Conservation (phyloP, 2,797 vertebrate species). For the Esox masquinongy region DNA sequence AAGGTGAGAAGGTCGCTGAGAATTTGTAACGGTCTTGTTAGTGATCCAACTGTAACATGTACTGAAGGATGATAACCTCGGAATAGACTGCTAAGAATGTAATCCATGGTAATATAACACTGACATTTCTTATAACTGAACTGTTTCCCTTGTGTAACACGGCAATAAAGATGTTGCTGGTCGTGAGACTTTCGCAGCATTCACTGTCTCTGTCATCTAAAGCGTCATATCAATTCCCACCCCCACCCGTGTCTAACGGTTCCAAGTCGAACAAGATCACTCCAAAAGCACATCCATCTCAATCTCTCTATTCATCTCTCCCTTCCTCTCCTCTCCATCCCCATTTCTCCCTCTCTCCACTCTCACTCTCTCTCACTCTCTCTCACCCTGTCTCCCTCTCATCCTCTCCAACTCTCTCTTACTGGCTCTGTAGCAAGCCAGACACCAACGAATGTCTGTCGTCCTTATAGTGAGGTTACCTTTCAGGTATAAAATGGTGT, state of each 20-base stretch:
- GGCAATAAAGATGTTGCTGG: neutral
- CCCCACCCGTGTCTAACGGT: neutral
- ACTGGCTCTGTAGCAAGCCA: neutral
- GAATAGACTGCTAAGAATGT: neutral
- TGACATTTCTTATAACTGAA: neutral
- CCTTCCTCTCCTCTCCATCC: slow-evolving; percentile 9
- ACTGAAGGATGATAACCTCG: neutral
- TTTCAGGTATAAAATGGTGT: slow-evolving; percentile 58
- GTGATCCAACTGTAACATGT: neutral
- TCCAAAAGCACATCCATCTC: neutral
- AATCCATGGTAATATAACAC: neutral
- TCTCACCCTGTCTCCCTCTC: neutral
- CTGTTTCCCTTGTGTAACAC: neutral
- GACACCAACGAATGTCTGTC: slow-evolving; percentile 12
- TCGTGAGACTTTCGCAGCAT: neutral
- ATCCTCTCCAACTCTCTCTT: neutral
- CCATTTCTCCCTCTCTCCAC: neutral
- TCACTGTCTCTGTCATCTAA: slow-evolving; percentile 3
- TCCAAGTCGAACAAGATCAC: slow-evolving; percentile 1
- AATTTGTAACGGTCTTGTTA: neutral
- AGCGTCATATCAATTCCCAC: neutral
- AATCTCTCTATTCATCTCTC: neutral
- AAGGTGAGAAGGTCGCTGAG: slow-evolving; percentile 14
- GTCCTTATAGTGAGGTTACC: slow-evolving; percentile 31
- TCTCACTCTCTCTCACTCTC: neutral